A percentile compares a stretch with the other conserved stretches of the same genome.
Evolutionary conservation across 2,888 invertebrate genomes (phyloP).

Genomic region (Stenurella melanura): DNA sequence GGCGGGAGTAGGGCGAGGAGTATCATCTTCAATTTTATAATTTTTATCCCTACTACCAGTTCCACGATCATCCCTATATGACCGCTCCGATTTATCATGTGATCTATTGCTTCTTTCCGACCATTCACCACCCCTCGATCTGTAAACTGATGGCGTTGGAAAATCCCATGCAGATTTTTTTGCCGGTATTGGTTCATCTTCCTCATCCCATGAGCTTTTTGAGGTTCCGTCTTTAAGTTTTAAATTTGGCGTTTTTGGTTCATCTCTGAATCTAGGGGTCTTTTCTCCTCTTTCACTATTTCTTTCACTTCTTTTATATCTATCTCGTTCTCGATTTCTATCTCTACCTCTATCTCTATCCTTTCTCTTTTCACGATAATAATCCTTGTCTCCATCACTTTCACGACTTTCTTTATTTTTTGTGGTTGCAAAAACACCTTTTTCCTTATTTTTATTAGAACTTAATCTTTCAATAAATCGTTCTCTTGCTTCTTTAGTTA

Average conservation of each 20-base stretch:
- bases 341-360: conserved; percentile 67
- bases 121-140: conserved; percentile 64
- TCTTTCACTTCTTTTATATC: conserved; percentile 69
- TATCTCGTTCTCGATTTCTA: conserved; percentile 65
- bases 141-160: conserved; percentile 85
- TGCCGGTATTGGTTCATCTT: conserved; percentile 78
- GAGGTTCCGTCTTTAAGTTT: conserved; percentile 79
- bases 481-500: conserved; percentile 85
- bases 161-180: conserved; percentile 93
- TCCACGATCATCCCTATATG: conserved; percentile 62
- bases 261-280: conserved; percentile 85
- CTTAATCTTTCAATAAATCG: conserved; percentile 81
- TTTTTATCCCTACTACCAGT: conserved; percentile 47
- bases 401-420: conserved; percentile 71
- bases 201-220: conserved; percentile 88
- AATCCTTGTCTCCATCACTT: conserved; percentile 59
- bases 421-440: conserved; percentile 83
- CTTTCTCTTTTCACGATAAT: conserved; percentile 67
- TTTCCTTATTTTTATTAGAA: conserved; percentile 76
- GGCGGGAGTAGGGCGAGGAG: conserved; percentile 89
- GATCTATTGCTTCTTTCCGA: conserved; percentile 66
- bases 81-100: conserved; percentile 69
- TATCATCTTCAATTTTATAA: conserved; percentile 76
- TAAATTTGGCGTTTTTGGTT: conserved; percentile 88
- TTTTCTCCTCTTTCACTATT: conserved; percentile 65